Conservation (phyloP, 92 coral and sea anemone genomes). For the Actinostola sp. region DNA sequence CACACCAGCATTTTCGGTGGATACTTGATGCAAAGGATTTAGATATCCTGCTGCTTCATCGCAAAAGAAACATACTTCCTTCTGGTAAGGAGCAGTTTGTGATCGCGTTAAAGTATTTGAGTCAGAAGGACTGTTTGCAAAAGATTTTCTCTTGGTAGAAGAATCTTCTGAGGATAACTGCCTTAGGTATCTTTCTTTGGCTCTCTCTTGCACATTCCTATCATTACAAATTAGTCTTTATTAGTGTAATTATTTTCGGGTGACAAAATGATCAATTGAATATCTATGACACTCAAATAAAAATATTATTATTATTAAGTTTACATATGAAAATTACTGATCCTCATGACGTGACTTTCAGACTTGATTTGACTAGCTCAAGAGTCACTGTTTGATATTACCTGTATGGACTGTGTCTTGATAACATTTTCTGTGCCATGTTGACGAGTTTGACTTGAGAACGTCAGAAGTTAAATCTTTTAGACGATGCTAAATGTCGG, state of each 20-base stretch:
- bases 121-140: no score
- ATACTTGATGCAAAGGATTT: constrained; percentile 47
- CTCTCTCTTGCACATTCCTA: constrained; percentile 36
- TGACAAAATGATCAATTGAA: no score
- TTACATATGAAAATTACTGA: no score
- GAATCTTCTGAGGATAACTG: background rate
- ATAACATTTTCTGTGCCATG: constrained; percentile 53
- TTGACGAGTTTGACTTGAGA: constrained; percentile 15
- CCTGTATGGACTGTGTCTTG: constrained; percentile 44
- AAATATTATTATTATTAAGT: no score
- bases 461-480: constrained; percentile 10
- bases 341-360: no score
- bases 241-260: no score
- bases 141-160: no score
- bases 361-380: no score
- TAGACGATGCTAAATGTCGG: constrained; percentile 21
- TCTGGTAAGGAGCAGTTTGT: constrained; percentile 58
- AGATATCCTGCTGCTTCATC: constrained; percentile 51
- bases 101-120: constrained; percentile 52
- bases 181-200: constrained; percentile 33
- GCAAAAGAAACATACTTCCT: constrained; percentile 66
- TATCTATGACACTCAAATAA: no score
- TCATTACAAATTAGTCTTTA: no score
- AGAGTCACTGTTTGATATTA: background rate
- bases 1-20: constrained; percentile 59